A percentile compares a stretch with the other conserved stretches of the same genome.
Conservation (phyloP, 2,797 vertebrate species). For the Emys orbicularis region DNA sequence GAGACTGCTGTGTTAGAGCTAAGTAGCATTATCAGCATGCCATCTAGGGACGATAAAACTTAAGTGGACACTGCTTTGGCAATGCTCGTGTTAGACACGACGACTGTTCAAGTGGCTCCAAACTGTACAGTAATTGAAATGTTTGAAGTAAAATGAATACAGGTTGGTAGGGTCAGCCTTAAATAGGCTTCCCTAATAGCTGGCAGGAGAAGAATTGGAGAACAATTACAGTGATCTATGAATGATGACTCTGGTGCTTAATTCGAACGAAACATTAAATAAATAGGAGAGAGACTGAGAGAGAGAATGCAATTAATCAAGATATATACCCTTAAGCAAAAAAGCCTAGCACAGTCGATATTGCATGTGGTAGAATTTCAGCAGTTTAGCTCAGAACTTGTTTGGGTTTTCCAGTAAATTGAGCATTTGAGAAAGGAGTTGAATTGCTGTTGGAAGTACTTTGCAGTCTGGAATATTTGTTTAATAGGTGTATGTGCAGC, state of each 20-base stretch:
- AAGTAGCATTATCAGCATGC: background rate
- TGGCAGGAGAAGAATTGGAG: background rate
- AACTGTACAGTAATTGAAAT: slow-evolving; percentile 49
- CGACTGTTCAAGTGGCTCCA: background rate
- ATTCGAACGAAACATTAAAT: background rate
- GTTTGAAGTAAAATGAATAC: slow-evolving; percentile 56
- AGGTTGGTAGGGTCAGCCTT: background rate
- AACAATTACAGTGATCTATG: background rate
- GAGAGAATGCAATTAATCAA: background rate
- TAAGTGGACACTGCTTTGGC: background rate
- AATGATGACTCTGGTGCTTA: background rate
- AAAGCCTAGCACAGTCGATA: background rate
- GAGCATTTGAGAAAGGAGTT: background rate
- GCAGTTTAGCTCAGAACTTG: background rate
- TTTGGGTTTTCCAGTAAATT: background rate
- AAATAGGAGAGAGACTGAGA: background rate
- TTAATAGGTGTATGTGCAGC: background rate
- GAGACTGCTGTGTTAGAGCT: background rate
- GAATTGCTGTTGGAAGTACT: background rate
- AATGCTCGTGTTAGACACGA: background rate
- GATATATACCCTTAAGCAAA: background rate
- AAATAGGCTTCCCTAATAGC: background rate
- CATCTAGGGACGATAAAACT: background rate
- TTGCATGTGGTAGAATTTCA: background rate
- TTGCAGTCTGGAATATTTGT: background rate